Evolutionary conservation across 2,797 vertebrate species (phyloP), one percentile per base, ranked within the genome.

Genomic region (Neopelma chrysocephalum): DNA sequence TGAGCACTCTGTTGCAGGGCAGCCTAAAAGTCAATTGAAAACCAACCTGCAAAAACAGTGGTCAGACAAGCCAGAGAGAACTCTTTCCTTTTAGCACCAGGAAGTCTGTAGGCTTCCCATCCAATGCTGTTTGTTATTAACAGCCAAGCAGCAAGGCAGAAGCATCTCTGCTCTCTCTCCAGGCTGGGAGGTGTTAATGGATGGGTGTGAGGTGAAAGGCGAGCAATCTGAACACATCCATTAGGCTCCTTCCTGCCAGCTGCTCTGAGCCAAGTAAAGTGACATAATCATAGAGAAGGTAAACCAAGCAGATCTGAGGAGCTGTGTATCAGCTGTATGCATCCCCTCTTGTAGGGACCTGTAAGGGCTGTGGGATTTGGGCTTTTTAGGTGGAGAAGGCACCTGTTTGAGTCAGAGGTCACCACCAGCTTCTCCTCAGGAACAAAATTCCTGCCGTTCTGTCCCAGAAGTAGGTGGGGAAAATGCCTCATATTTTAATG

Each of bases 241-340:
- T 69, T 42, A 57, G 61, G 11, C 36, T 60, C 50, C 21, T 4
- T 84, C 58, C 50, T 73, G 25, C 36, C 36, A 57, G 58, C 27
- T 65, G 22, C 73, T 87, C 64, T 42, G 36, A 70, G 54, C 31
- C 61, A 51, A 54, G 31, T 25, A 34, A 73, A 60, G 21, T 4
- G 31, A 34, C 22, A 15, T 0, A 69, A 57, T 42, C 26, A 42
- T 21, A 69, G 58, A 69, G 23, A 77, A 75, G n/a, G 29, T 40
- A 93, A 90, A 68, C 8, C 25, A 57, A 50, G n/a, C 27, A 82
- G 50, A 57, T 45, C 5, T 61, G 62, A 60, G 45, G 31, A 65
- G 15, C 0, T 1, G 2, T 45, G 68, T 10, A 27, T 12, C 20
- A 53, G 21, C 29, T 47, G 11, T 69, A 0, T 26, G 20, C 11